Percentiles rank a stretch among this genome's conserved stretches.
Conservation (phyloP, 2,113 vertebrate species). For the Oncorhynchus clarkii region DNA sequence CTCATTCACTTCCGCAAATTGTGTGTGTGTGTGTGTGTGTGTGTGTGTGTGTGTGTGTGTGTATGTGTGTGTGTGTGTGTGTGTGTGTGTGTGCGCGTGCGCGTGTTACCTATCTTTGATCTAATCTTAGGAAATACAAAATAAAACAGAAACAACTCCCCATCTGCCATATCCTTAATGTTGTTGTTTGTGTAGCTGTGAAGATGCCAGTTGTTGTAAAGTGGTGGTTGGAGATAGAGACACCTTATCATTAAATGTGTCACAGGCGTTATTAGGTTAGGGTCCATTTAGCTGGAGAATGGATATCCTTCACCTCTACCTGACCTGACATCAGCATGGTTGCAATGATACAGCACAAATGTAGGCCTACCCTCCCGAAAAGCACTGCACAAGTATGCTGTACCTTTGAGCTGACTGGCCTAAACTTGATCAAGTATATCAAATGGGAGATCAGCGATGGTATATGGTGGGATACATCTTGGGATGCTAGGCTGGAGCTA, state of each 20-base stretch:
- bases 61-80: slow-evolving; percentile 1
- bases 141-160: slow-evolving; percentile 17
- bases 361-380: too few relatives aligned
- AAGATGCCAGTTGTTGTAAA: not conserved
- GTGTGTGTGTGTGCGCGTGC: slow-evolving; percentile 2
- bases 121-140: slow-evolving; percentile 8
- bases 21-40: slow-evolving; percentile 14
- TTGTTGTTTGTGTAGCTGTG: too few relatives aligned
- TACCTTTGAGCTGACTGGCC: too few relatives aligned
- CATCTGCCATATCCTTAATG: slow-evolving; percentile 18
- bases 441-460: too few relatives aligned
- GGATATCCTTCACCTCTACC: slow-evolving; percentile 13
- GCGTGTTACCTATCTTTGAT: slow-evolving; percentile 24
- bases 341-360: slow-evolving; percentile 13
- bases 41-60: slow-evolving; percentile 5
- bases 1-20: slow-evolving; percentile 49
- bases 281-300: slow-evolving; percentile 41
- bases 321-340: slow-evolving; percentile 28
- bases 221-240: slow-evolving; percentile 23
- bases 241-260: slow-evolving; percentile 15
- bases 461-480: too few relatives aligned
- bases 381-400: too few relatives aligned
- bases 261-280: slow-evolving; percentile 31
- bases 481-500: too few relatives aligned
- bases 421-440: too few relatives aligned